Base-by-base conservation (phyloP, 2,797 vertebrate genomes). In the Ceryle rudis region DNA sequence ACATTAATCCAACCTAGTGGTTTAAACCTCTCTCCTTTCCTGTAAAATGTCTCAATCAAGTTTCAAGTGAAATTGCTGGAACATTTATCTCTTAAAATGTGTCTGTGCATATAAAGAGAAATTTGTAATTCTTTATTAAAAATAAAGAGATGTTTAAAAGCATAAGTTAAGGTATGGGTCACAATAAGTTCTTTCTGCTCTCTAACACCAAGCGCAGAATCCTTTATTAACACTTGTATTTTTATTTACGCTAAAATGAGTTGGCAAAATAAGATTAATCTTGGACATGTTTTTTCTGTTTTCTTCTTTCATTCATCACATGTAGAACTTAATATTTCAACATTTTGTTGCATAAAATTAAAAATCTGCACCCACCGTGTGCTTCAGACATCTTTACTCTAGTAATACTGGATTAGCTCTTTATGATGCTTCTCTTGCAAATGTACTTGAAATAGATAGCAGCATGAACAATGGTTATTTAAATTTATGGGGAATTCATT, bases 1-100 rank as follows among this genome's bases (percentile, higher is more conserved):
- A 97, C 97, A 98, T 98, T 98, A 98, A 98, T 98, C 98, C 98
- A 98, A 89, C 93, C 89, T 96, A 97, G 89, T 98, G 96, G 97
- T 98, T 98, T 98, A 97, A 98, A 98, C 93, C 96, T 97, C 97
- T 98, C 96, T 98, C 84, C 97, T 98, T 97, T 98, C 96, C 95
- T 97, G 97, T 83, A 86, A 82, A 97, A 97, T 79, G 21, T 97
- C 97, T 98, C 96, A 97, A 97, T 97, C 87, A 97, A 95, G 92
- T 95, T 97, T 97, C 83, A 97, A 92, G 93, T 87, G 51, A 95
- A 97, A 96, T 86, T 95, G 66, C 49, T 88, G 91, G 58, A 93
- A 90, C 64, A 91, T 65, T 96, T 90, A 81, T 79, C 61, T 75
- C 85, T 67, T 84, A 95, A 93, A 87, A 93, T 77, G 64, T 87